Conservation (phyloP, 23 tunicate genomes). For the Ascidia mentula region DNA sequence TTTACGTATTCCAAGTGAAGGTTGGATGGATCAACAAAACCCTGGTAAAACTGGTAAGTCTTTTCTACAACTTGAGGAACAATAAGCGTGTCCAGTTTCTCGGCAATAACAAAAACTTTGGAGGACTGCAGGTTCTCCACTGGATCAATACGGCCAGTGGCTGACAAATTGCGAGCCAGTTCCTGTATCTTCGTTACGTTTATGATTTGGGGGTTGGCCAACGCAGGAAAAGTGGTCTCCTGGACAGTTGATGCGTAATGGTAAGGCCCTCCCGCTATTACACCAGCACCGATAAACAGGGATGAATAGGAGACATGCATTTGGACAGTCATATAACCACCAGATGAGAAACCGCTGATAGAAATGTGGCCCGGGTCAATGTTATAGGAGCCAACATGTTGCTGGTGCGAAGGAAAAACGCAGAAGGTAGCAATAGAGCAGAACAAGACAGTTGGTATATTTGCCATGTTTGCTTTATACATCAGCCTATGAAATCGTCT, state of each 20-base stretch:
- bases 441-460: too few species aligned
- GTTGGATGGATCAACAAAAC: neutral
- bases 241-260: slow-evolving; percentile 15
- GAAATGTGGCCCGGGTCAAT: slow-evolving; percentile 26
- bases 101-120: slow-evolving; percentile 37
- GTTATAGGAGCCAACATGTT: slow-evolving; percentile 17
- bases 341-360: slow-evolving; percentile 46
- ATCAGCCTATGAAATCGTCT: too few species aligned
- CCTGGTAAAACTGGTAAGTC: slow-evolving; percentile 25
- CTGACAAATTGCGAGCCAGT: slow-evolving; percentile 3
- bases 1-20: neutral
- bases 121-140: slow-evolving; percentile 5
- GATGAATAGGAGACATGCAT: slow-evolving; percentile 33
- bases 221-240: neutral
- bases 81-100: slow-evolving; percentile 21
- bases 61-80: slow-evolving; percentile 32
- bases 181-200: neutral
- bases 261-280: slow-evolving; percentile 49
- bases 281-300: slow-evolving; percentile 38
- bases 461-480: too few species aligned
- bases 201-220: slow-evolving; percentile 13
- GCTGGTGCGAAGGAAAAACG: too few species aligned
- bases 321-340: slow-evolving; percentile 53
- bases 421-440: too few species aligned
- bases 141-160: slow-evolving; percentile 7